Percentiles rank a stretch among this genome's conserved stretches.
Conservation (phyloP, 2,888 invertebrate species). For the Seira sanloemensis region DNA sequence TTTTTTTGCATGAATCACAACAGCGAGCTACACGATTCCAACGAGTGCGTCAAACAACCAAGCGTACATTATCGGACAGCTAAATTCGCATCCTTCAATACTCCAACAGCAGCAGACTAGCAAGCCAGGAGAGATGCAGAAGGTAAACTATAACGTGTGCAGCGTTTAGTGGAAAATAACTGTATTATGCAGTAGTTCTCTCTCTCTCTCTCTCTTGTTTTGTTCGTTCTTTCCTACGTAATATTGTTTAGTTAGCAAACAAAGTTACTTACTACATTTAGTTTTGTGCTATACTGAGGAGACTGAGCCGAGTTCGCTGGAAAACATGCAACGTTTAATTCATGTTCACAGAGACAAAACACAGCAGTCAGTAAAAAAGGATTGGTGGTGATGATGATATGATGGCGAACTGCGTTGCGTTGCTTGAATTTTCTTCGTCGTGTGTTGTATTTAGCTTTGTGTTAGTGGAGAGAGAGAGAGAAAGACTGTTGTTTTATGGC, state of each 20-base stretch:
- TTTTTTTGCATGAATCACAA: slow-evolving; percentile 76
- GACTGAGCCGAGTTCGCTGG: not conserved
- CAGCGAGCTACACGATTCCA: slow-evolving; percentile 85
- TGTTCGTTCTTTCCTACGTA: not conserved
- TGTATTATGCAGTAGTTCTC: slow-evolving; percentile 26
- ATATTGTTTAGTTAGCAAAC: not conserved
- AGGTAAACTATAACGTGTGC: slow-evolving; percentile 77
- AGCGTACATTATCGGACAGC: slow-evolving; percentile 77
- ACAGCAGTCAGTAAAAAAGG: not conserved
- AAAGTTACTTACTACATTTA: not conserved
- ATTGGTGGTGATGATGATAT: slow-evolving; percentile 12
- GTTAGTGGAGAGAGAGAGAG: too few species aligned
- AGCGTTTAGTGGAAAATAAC: slow-evolving; percentile 13
- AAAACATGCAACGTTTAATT: not conserved
- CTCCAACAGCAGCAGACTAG: slow-evolving; percentile 81
- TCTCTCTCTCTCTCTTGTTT: not conserved
- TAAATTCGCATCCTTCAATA: slow-evolving; percentile 83
- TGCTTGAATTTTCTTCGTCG: not conserved
- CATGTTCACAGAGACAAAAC: not conserved
- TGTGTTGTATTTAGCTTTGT: not conserved
- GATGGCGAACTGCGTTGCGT: not conserved
- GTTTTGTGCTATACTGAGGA: not conserved
- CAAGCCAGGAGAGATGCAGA: slow-evolving; percentile 82
- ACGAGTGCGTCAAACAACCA: slow-evolving; percentile 78
- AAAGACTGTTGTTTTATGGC: slow-evolving; percentile 80